A percentile compares a stretch with the other conserved stretches of the same genome.
These are phyloP conservation scores for Sylvietta virens DNA, from an alignment of 2,113 vertebrate species.

Conservation along the genomic window DNA sequence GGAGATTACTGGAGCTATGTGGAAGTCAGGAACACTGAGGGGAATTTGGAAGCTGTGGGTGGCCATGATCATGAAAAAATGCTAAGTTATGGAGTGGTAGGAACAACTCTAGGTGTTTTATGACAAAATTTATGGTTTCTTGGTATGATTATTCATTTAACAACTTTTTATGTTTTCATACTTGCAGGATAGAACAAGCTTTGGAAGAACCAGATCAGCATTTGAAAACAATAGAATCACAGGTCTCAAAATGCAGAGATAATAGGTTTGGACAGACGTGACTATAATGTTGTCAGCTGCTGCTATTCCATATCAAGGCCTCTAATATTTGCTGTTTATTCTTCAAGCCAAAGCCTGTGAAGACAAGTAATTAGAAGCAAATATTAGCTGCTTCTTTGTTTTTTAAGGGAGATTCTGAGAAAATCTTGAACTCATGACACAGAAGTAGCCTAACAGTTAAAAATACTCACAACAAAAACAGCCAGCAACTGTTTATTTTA, in stretches of 20 bases:
- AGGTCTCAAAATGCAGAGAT: conserved; percentile 16
- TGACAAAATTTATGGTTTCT: neutral
- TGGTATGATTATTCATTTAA: neutral
- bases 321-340: conserved; percentile 27
- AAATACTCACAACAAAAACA: neutral
- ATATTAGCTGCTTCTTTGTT: neutral
- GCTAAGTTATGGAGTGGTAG: neutral
- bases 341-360: neutral
- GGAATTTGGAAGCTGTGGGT: neutral
- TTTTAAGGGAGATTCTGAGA: neutral
- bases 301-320: neutral
- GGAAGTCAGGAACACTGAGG: neutral
- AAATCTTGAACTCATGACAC: neutral
- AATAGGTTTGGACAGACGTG: conserved; percentile 14
- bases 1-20: neutral
- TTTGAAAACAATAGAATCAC: conserved; percentile 23
- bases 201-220: conserved; percentile 21
- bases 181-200: conserved; percentile 23
- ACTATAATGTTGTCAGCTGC: conserved; percentile 16
- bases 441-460: neutral
- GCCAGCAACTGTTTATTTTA: neutral
- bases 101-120: neutral
- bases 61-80: neutral
- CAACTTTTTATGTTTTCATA: neutral
- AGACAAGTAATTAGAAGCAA: neutral